Percentiles rank a stretch among this genome's conserved stretches.
Conservation (phyloP, 2,113 vertebrate species). For the Eretmochelys imbricata region DNA sequence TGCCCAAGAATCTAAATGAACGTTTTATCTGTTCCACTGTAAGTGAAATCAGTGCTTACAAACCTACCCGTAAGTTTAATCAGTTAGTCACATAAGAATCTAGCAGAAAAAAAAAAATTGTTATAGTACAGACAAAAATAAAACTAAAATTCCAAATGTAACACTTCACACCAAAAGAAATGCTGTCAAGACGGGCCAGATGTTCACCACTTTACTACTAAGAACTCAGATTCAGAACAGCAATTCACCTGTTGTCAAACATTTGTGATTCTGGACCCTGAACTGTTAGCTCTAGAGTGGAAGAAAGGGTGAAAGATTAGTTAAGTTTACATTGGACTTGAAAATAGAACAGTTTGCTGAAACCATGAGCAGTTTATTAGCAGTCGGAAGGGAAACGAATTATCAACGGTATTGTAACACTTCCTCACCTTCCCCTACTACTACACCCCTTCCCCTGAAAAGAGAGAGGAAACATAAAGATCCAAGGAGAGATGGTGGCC, state of each 20-base stretch:
- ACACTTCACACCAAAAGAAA: rapidly evolving
- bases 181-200: background rate
- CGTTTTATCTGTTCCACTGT: rapidly evolving
- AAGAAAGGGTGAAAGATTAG: background rate
- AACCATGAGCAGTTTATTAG: background rate
- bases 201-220: background rate
- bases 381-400: background rate
- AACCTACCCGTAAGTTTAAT: background rate
- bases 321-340: background rate
- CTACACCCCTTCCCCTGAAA: no score
- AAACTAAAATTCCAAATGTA: background rate
- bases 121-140: background rate
- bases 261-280: background rate
- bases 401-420: background rate
- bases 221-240: background rate
- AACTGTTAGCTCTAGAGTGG: background rate
- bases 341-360: conserved; percentile 6
- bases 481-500: background rate
- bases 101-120: background rate
- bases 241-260: background rate
- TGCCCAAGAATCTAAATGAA: background rate
- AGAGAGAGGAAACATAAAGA: background rate
- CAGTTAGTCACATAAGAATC: background rate
- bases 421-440: background rate
- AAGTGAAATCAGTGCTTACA: background rate